These are phyloP conservation scores for Lasioglossum pauxillum DNA, from an alignment of 2,888 invertebrate species.

Conservation along the genomic window DNA sequence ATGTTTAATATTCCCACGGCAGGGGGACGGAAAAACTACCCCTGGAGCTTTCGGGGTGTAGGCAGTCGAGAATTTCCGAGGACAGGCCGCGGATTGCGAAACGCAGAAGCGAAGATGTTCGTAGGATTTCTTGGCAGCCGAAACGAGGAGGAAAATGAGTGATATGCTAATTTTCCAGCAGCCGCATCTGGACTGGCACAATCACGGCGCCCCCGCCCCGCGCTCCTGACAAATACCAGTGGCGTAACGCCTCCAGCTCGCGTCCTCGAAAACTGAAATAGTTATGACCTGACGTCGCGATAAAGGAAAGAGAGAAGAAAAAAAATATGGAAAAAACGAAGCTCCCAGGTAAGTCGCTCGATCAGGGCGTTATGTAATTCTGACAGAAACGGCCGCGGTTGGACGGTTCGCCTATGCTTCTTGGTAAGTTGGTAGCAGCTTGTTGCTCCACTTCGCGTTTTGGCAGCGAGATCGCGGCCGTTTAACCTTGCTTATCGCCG, in stretches of 20 bases:
- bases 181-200: conserved; percentile 45
- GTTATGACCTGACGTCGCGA: conserved; percentile 68
- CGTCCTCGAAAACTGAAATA: conserved; percentile 76
- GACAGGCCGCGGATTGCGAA: background rate
- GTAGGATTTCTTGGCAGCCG: background rate
- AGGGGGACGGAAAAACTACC: background rate
- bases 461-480: conserved; percentile 32
- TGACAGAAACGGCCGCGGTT: conserved; percentile 14
- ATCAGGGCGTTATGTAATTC: conserved; percentile 40
- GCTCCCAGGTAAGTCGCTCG: conserved; percentile 57
- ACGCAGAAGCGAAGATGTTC: background rate
- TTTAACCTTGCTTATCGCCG: conserved; percentile 50
- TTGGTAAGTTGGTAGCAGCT: conserved; percentile 1
- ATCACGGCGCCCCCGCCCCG: conserved; percentile 52
- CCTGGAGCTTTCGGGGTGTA: background rate
- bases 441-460: conserved; percentile 41
- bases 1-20: background rate
- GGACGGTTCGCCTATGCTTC: conserved; percentile 15
- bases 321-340: conserved; percentile 50
- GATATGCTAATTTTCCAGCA: conserved; percentile 8
- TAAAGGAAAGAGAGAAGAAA: conserved; percentile 44
- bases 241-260: conserved; percentile 35
- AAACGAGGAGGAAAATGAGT: conserved; percentile 11
- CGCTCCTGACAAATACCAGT: conserved; percentile 68
- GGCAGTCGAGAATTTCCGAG: background rate